Base-by-base conservation (phyloP, 1,140 invertebrate species). In the Philaenus spumarius region DNA sequence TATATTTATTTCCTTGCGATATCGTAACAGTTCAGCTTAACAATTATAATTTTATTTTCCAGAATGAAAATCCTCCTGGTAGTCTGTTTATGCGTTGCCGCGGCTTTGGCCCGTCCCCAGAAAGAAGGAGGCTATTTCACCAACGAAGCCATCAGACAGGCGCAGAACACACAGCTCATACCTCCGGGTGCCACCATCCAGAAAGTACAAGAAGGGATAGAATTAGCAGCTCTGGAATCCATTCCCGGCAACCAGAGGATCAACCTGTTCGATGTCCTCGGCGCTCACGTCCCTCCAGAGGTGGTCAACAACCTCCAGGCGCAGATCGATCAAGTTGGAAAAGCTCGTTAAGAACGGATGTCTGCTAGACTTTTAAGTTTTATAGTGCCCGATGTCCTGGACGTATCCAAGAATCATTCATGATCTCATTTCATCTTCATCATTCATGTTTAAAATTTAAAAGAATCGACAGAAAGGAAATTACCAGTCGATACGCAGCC, bases 181-280 rank as follows among this genome's bases (percentile, higher is more conserved):
- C 87, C 89, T 3, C 87, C 87, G 68, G 87, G 89, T 67, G 87
- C 88, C n/a, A 81, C 85, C 64, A 91, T 90, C 56, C 87, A 90
- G 67, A 87, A 86, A 68, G n/a, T n/a, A 0, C 85, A 90, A 74
- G 87, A 90, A 73, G 87, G 87, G 19, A 88, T 90, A 42, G 87
- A 90, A 72, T 71, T 90, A 62, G 87, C 85, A 0, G 87, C 87
- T 0, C 89, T 87, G 67, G 87, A 90, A 70, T 85, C 84, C 30
- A 90, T 90, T 59, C 87, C 87, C 60, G 87, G 85, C 19, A 83
- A 88, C 71, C 87, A 90, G 71, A 81, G 81, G 64, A 87, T 90
- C 70, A 87, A 90, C 71, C 77, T 90, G 0, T 86, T 84, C 69
- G 83, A 87, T 67, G 89, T 90, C 61, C 75, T 91, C 17, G 87